Base-by-base conservation (phyloP, 1,140 invertebrate species). In the Andrena cerasifolii region DNA sequence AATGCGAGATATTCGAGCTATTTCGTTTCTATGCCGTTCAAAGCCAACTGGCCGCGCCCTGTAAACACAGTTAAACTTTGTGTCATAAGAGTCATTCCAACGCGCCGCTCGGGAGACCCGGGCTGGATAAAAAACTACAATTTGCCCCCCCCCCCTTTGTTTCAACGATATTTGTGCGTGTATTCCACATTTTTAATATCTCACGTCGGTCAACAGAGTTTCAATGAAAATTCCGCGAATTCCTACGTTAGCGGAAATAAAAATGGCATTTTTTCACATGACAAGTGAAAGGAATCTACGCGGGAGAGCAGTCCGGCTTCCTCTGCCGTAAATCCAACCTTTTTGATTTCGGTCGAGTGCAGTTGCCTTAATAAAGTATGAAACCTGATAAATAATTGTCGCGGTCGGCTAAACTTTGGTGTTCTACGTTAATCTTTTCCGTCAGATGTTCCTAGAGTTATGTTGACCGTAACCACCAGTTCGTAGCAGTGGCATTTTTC, bases 21-120 rank as follows among this genome's bases (percentile, higher is more conserved):
- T 86, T 86, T 85, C 78, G 83, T 80, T n/a, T 78, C 73, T 83
- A 66, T 65, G 33, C 49, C 36, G 56, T 80, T 80, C 76, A 58
- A 65, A 65, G 47, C 76, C 43, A 71, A 62, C 73, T 26, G 28
- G 80, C 82, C 85, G 78, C 83, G 51, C 85, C 84, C 82, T 78
- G 72, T 82, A 85, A 78, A 82, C 72, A 80, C 66, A 40, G 54
- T 66, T 61, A n/a, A 78, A 80, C 77, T 82, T 84, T 82, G 40
- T 80, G 78, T 77, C 62, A 83, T 62, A 73, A 77, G 54, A 70
- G 78, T 54, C 65, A 65, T 18, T 63, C 31, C 24, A 47, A 61
- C 54, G 51, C 49, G 26, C 24, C 61, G 62, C 36, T 26, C 40
- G 40, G 16, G 10, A 53, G 33, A 21, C 49, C 18, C 0, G 58